A percentile compares a stretch with the other conserved stretches of the same genome.
Evolutionary conservation across 2,888 invertebrate species (phyloP).

Genomic region (Venusia cambrica): DNA sequence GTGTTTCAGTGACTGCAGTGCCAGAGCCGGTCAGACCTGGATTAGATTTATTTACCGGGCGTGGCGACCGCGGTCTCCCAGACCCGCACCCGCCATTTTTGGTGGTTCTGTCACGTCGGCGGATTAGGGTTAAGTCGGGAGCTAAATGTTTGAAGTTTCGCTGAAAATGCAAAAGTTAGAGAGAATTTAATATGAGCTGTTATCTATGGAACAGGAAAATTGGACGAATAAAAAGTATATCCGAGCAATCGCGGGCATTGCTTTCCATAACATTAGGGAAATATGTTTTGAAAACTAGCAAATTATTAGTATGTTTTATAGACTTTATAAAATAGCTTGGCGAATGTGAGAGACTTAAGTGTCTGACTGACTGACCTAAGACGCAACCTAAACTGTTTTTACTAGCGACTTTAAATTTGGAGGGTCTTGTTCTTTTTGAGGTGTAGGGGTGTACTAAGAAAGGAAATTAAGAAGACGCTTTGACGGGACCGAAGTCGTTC

Average conservation of each 20-base stretch:
- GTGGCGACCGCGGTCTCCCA: constrained; percentile 17
- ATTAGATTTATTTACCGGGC: constrained; percentile 37
- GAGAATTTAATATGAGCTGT: constrained; percentile 17
- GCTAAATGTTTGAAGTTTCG: constrained; percentile 18
- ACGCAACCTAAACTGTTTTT: no score
- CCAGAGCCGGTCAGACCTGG: constrained; percentile 28
- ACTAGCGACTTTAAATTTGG: no score
- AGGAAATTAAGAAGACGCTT: no score
- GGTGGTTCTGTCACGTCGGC: constrained; percentile 10
- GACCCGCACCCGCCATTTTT: constrained; percentile 9
- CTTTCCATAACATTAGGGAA: constrained; percentile 6
- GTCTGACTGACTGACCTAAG: no score
- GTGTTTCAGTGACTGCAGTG: constrained; percentile 38
- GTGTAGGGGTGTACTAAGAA: no score
- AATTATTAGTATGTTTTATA: no score
- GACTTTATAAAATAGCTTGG: no score
- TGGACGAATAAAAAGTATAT: constrained; percentile 11
- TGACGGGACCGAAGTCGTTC: no score
- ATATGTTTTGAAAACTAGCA: constrained; percentile 11
- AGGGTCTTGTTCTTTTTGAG: no score
- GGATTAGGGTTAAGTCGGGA: constrained; percentile 17
- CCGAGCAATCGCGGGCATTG: constrained; percentile 3
- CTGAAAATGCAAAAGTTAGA: constrained; percentile 14
- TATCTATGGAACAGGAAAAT: constrained; percentile 14
- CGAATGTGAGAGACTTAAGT: no score